Conservation (phyloP, 2,113 vertebrate genomes). For the Marmota monax region DNA sequence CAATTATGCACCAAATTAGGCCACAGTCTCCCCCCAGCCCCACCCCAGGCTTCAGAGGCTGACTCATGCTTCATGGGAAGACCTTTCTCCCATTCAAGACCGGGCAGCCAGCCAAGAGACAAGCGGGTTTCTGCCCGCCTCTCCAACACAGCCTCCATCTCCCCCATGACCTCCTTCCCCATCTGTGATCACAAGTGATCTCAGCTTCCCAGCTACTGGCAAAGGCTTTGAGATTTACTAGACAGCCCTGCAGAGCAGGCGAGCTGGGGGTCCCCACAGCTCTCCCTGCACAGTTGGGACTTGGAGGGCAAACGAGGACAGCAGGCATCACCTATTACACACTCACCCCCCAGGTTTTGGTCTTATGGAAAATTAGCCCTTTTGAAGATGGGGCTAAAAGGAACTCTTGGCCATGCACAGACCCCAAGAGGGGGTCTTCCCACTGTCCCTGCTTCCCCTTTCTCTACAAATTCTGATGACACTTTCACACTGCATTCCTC, state of each 20-base stretch:
- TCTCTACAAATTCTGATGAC: background rate
- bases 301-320: background rate
- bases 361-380: background rate
- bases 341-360: slow-evolving; percentile 42
- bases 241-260: slow-evolving; percentile 35
- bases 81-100: slow-evolving; percentile 65
- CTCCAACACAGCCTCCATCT: background rate
- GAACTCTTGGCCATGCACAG: background rate
- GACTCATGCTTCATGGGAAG: slow-evolving; percentile 67
- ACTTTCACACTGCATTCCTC: background rate
- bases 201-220: background rate
- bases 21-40: background rate
- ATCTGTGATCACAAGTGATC: background rate
- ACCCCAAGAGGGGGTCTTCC: background rate
- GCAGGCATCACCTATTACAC: background rate
- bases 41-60: slow-evolving; percentile 21
- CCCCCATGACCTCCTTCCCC: slow-evolving; percentile 3
- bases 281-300: background rate
- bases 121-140: slow-evolving; percentile 20
- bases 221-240: slow-evolving; percentile 23
- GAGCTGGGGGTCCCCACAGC: background rate
- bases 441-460: background rate
- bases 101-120: slow-evolving; percentile 67
- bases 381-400: background rate
- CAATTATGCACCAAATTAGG: slow-evolving; percentile 11